A percentile compares a stretch with the other conserved stretches of the same genome.
Conservation (phyloP, 2,113 vertebrate species). For the Spilogale gracilis region DNA sequence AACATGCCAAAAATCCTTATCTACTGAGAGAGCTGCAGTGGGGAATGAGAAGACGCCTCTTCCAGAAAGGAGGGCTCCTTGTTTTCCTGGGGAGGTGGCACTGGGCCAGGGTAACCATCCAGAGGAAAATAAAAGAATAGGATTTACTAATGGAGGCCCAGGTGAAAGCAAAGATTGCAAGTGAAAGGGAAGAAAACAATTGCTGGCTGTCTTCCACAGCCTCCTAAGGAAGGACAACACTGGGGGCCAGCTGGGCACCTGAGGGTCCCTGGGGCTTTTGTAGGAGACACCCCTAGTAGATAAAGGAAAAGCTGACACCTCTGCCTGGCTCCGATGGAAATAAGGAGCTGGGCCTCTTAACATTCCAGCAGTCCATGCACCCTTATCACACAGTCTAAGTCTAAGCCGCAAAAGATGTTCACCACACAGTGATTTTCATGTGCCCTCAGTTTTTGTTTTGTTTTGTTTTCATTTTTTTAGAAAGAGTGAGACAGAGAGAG, state of each 20-base stretch:
- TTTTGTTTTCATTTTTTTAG: neutral
- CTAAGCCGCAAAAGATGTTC: neutral
- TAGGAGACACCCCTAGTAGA: constrained; percentile 35
- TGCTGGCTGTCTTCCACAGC: neutral
- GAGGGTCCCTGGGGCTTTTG: constrained; percentile 56
- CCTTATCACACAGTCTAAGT: neutral
- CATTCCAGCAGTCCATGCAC: neutral
- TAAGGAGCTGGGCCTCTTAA: neutral
- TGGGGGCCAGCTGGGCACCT: neutral
- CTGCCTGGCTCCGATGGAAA: neutral
- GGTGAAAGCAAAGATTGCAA: constrained; percentile 58
- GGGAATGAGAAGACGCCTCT: constrained; percentile 59
- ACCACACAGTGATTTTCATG: neutral
- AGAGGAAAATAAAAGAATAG: constrained; percentile 58
- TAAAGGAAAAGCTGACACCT: constrained; percentile 56
- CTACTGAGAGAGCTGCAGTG: constrained; percentile 57
- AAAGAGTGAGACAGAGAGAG: neutral
- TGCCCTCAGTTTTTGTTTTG: neutral
- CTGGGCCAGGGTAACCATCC: constrained; percentile 56
- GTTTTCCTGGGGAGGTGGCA: constrained; percentile 44
- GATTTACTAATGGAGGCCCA: constrained; percentile 65
- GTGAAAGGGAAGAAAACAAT: constrained; percentile 62
- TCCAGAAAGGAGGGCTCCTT: constrained; percentile 62
- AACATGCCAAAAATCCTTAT: constrained; percentile 78
- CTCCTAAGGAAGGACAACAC: neutral